phyloP scores from a whole-genome alignment of 2,797 vertebrate genomes.

The Synaphobranchus kaupii region DNA sequence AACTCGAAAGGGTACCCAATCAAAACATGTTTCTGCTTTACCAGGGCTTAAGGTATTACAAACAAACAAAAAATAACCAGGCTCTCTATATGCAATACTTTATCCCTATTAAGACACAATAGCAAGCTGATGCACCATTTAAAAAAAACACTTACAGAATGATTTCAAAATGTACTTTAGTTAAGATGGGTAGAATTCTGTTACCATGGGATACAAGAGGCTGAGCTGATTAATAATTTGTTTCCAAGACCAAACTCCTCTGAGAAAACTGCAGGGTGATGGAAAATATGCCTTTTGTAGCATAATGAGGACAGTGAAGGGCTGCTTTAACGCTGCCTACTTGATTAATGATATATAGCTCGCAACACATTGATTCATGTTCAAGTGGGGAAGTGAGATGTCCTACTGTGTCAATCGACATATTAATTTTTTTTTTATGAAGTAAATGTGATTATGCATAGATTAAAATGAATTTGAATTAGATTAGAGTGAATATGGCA shows the following conservation, averaged over 20 bases:
- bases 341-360: neutral
- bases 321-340: neutral
- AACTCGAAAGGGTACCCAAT: neutral
- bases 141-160: neutral
- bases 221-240: neutral
- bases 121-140: neutral
- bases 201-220: neutral
- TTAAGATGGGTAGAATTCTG: neutral
- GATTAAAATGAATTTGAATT: neutral
- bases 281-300: neutral
- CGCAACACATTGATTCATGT: neutral
- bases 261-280: neutral
- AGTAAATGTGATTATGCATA: neutral
- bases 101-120: neutral
- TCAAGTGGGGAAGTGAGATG: neutral
- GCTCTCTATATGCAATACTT: neutral
- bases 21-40: neutral
- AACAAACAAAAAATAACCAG: neutral
- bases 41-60: neutral
- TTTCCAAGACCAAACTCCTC: neutral
- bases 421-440: no score
- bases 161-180: neutral
- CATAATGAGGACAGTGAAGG: neutral
- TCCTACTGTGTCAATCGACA: neutral
- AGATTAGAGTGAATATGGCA: neutral